These are phyloP conservation scores for Oasisia sp. DNA, from an alignment of 2,888 invertebrate species.

Conservation along the genomic window DNA sequence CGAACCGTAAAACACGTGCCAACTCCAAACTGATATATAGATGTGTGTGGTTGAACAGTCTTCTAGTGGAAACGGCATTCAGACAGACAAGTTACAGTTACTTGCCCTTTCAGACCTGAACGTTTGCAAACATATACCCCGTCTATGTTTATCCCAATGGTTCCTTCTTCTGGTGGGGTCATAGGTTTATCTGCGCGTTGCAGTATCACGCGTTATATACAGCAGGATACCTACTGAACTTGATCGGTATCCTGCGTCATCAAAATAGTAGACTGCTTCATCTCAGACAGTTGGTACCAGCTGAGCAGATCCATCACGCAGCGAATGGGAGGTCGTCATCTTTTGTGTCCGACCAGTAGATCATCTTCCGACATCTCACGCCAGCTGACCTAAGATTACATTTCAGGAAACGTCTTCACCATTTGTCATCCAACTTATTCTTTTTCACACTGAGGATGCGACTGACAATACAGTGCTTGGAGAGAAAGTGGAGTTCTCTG, in stretches of 20 bases:
- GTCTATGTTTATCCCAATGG: too few relatives aligned
- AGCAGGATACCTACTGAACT: background rate
- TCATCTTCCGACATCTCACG: too few relatives aligned
- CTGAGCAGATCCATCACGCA: background rate
- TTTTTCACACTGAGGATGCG: too few relatives aligned
- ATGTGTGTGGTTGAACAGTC: background rate
- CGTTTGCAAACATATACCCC: background rate
- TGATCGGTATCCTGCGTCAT: background rate
- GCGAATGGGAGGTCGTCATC: background rate
- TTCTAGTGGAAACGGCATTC: background rate
- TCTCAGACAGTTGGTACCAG: background rate
- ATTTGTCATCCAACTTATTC: too few relatives aligned
- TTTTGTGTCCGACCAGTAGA: background rate
- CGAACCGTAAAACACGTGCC: background rate
- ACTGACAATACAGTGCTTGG: too few relatives aligned
- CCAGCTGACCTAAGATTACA: too few relatives aligned
- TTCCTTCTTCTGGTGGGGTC: background rate
- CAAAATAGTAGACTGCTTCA: background rate
- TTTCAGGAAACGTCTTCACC: too few relatives aligned
- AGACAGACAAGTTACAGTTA: background rate
- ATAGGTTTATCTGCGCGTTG: background rate
- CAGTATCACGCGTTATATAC: background rate
- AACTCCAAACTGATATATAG: background rate
- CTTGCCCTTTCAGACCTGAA: background rate
- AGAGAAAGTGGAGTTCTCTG: too few relatives aligned